Evolutionary conservation across 2,888 invertebrate species (phyloP), one percentile per base, ranked within the genome.

Genomic region (Drymonia ruficornis): DNA sequence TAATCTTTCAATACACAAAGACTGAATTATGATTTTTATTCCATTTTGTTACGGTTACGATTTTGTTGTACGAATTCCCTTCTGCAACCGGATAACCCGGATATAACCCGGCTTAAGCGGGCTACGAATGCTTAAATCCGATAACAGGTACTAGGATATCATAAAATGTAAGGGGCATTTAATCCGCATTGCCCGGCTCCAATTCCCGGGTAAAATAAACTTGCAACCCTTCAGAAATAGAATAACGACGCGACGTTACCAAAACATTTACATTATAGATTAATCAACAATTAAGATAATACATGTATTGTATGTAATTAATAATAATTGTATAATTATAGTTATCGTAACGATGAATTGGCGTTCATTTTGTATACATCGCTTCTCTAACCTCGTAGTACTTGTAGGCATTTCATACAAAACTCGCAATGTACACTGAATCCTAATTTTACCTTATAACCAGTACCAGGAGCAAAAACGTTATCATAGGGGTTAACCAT

Each of bases 81-180:
- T 36, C 36, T 36, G 5, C 36, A n/a, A 36, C 13, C 36, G 36
- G 36, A 36, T 60, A 62, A 65, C 74, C 77, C 80, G 83, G 86
- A 84, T 86, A 84, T 85, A 83, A 88, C 70, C 83, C 84, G 80
- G 85, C 78, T 77, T 87, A 77, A 83, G 78, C 71, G 76, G 71
- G 81, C 78, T 87, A 87, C 87, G 84, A 84, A 84, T 80, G 92
- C 86, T 88, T 90, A 85, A 87, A 85, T 84, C 86, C 83, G 85
- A 80, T 83, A 81, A 76, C 77, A 72, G 70, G 54, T 82, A 92
- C 89, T 70, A 91, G 87, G 91, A 61, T n/a, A 58, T 11, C 87
- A 93, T 86, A 80, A 63, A 52, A 2, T 18, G 5, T 1, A 61
- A 70, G 72, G 66, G 74, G 63, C 66, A 55, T 65, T 74, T 89